These are phyloP conservation scores for Oreotragus oreotragus DNA, from an alignment of 2,113 vertebrate genomes.

Conservation along the genomic window DNA sequence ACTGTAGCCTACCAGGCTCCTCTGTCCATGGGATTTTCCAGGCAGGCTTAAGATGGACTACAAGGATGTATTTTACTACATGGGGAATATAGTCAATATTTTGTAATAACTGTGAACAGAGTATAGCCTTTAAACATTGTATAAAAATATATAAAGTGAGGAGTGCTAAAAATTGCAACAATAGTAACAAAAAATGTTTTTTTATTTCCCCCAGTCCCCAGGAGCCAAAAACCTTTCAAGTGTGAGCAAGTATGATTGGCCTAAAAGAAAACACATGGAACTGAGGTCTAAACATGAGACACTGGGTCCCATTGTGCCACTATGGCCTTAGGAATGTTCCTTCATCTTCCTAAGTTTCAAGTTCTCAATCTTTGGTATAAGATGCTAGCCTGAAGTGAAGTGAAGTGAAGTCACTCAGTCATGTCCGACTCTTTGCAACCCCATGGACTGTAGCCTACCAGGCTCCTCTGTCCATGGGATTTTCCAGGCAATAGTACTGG, in stretches of 20 bases:
- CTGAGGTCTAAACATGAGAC: not conserved
- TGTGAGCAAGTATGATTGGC: not conserved
- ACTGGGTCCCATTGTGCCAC: not conserved
- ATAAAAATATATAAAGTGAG: not conserved
- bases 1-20: too few relatives aligned
- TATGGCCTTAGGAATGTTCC: not conserved
- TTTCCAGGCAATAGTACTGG: too few relatives aligned
- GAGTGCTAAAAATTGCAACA: not conserved
- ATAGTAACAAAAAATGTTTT: not conserved
- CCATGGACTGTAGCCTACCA: too few relatives aligned
- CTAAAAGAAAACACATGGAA: not conserved
- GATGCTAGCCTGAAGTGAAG: not conserved
- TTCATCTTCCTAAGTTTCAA: not conserved
- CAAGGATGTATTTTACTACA: not conserved
- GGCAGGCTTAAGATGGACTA: not conserved
- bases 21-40: too few relatives aligned
- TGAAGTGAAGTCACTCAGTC: too few relatives aligned
- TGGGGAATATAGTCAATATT: not conserved
- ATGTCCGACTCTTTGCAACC: rapidly evolving
- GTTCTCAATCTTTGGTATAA: not conserved
- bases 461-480: too few relatives aligned
- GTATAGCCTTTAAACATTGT: not conserved
- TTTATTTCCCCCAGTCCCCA: not conserved
- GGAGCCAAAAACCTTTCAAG: not conserved
- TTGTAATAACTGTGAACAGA: not conserved